Conservation (phyloP, 2,888 invertebrate genomes). For the Drosophila mimica region DNA sequence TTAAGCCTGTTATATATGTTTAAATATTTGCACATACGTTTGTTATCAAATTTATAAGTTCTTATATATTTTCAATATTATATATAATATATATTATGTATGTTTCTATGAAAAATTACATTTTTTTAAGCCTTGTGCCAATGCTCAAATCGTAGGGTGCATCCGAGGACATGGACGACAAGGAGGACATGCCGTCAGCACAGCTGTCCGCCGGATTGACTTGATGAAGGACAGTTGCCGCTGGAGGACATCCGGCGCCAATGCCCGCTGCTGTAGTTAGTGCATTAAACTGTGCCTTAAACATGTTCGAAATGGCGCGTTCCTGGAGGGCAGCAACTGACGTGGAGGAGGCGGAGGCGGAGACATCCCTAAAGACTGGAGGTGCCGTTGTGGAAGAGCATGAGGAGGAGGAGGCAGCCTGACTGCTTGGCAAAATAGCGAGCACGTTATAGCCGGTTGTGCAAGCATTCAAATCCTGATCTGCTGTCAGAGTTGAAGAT, state of each 20-base stretch:
- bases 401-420: constrained; percentile 26
- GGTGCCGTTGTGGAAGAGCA: constrained; percentile 18
- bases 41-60: not conserved
- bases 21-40: not conserved
- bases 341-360: constrained; percentile 14
- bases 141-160: constrained; percentile 79
- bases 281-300: constrained; percentile 74
- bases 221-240: constrained; percentile 1
- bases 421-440: constrained; percentile 22
- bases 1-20: too few relatives aligned
- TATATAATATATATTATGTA: not conserved
- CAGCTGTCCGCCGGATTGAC: not conserved
- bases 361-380: constrained; percentile 12
- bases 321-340: constrained; percentile 67
- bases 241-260: constrained; percentile 9
- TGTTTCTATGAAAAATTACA: constrained; percentile 47
- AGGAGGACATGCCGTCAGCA: not conserved
- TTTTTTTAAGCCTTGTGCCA: constrained; percentile 68
- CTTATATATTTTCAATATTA: not conserved
- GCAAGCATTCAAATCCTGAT: constrained; percentile 13
- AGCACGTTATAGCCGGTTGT: constrained; percentile 23
- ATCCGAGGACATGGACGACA: constrained; percentile 49
- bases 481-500: constrained; percentile 2
- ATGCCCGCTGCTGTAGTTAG: constrained; percentile 60
- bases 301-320: constrained; percentile 69